These are phyloP conservation scores for Xenopus laevis DNA, from an alignment of 2,113 vertebrate species.

Conservation along the genomic window DNA sequence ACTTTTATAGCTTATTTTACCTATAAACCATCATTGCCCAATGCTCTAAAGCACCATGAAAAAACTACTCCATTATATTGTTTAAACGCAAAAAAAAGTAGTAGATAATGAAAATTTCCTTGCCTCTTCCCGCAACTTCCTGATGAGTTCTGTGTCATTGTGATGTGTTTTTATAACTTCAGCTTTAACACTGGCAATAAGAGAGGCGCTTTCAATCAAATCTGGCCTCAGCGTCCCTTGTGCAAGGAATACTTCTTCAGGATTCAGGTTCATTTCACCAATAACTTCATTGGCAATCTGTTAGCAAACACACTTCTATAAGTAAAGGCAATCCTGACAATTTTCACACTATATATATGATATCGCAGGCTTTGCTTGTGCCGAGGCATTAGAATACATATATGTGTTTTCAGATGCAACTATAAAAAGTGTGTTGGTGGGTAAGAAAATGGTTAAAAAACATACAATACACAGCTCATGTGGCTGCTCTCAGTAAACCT, in stretches of 20 bases:
- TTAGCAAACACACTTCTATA: fast-evolving
- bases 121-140: slow-evolving; percentile 94
- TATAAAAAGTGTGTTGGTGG: too few relatives aligned
- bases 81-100: too few relatives aligned
- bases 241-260: slow-evolving; percentile 92
- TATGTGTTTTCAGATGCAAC: too few relatives aligned
- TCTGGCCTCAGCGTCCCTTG: slow-evolving; percentile 95
- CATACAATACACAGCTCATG: too few relatives aligned
- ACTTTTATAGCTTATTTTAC: too few relatives aligned
- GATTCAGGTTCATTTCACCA: slow-evolving; percentile 95
- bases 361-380: too few relatives aligned
- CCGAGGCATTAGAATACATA: too few relatives aligned
- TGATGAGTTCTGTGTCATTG: slow-evolving; percentile 96
- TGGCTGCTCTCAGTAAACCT: neutral
- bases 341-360: too few relatives aligned
- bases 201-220: slow-evolving; percentile 93
- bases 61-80: too few relatives aligned
- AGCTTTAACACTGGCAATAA: slow-evolving; percentile 89
- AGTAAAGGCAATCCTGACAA: neutral
- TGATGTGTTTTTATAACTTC: slow-evolving; percentile 98
- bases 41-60: too few relatives aligned
- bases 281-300: slow-evolving; percentile 97
- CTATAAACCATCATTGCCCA: too few relatives aligned
- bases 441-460: too few relatives aligned
- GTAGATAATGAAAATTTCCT: neutral